Evolutionary conservation across 2,888 invertebrate species (phyloP), one percentile per base, ranked within the genome.

Genomic region (Hyles lineata): DNA sequence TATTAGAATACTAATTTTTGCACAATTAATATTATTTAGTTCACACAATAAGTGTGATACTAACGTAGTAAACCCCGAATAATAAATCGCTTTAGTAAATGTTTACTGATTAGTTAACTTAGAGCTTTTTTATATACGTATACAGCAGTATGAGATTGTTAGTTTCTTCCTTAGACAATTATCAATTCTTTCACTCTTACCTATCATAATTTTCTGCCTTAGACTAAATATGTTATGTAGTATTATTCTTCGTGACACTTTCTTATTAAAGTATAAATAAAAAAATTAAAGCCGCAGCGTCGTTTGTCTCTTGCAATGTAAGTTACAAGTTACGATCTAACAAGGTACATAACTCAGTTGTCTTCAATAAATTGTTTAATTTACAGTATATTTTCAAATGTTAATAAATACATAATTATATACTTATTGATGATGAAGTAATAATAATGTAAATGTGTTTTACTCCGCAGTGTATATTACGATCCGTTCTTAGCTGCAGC

Each of bases 401-500:
- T 29, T 17, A 25, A 29, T 17, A 19, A 19, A 29, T 29, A 61
- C 6, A 29, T 17, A 29, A 8, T 35, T 9, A n/a, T n/a, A 23
- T 67, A 67, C 11, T 25, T 7, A 25, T 50, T 67, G 7, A 17
- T n/a, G 5, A 55, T 17, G 17, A 19, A 11, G 6, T 67, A 21
- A 43, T 70, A 50, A 70, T 74, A 74, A 75, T 74, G 52, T 35
- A 72, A 70, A 71, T 74, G 32, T 72, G 63, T 85, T 89, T 87
- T 84, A 85, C 90, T 90, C 95, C 96, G 94, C 95, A 98, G 98
- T 95, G 97, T 98, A 82, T 99, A 98, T 96, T 99, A 98, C 96
- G 98, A 99, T 96, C 98, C 98, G 86, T 98, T 98, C 96, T 95
- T 99, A 95, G 98, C 98, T 81, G 98, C 98, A 82, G 98, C 98